A percentile compares a stretch with the other conserved stretches of the same genome.
Conservation (phyloP, 2,888 invertebrate species). For the Orthosia cruda region DNA sequence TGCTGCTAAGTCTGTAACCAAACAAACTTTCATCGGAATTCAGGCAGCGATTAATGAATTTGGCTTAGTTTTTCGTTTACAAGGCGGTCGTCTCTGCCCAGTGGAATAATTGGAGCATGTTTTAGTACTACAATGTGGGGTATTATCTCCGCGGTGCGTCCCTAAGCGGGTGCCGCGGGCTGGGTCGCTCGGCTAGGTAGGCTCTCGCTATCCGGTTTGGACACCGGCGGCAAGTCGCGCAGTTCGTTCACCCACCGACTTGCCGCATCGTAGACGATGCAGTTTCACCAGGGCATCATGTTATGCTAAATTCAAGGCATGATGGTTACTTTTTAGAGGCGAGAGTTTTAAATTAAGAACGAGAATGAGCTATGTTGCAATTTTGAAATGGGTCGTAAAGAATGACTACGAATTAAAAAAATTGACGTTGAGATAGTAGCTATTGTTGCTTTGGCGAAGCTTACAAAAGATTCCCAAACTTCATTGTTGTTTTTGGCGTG, state of each 20-base stretch:
- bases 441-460: constrained; percentile 9
- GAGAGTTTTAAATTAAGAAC: constrained; percentile 25
- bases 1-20: not conserved
- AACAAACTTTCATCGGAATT: not conserved
- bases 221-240: constrained; percentile 76
- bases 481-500: constrained; percentile 21
- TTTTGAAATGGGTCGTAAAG: constrained; percentile 3
- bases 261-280: constrained; percentile 83
- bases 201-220: constrained; percentile 89
- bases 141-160: constrained; percentile 63
- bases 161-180: constrained; percentile 65
- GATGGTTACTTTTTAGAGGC: constrained; percentile 53
- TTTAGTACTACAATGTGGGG: constrained; percentile 70
- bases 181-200: constrained; percentile 81
- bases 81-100: constrained; percentile 10
- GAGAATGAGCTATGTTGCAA: not conserved
- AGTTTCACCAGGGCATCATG: constrained; percentile 84
- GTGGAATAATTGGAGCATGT: constrained; percentile 74
- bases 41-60: constrained; percentile 8
- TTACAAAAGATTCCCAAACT: constrained; percentile 15
- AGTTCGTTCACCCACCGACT: constrained; percentile 88
- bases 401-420: constrained; percentile 3
- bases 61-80: constrained; percentile 4
- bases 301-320: constrained; percentile 74
- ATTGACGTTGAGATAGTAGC: not conserved